phyloP scores from a whole-genome alignment of 2,888 invertebrate genomes.

The Camponotus fellah region DNA sequence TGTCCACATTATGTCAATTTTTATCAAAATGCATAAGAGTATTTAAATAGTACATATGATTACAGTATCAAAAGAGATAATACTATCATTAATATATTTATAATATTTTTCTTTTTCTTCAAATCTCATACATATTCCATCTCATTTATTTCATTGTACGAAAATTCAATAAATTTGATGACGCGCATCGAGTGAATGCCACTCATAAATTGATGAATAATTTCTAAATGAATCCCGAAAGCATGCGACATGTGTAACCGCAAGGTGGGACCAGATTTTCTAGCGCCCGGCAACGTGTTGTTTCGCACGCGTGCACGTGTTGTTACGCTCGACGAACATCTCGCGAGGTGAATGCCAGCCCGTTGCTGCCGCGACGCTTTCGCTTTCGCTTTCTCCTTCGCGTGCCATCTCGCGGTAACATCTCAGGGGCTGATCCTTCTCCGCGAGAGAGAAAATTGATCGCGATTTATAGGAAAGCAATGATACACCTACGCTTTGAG shows the following conservation, averaged over 20 bases:
- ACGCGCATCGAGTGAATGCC: neutral
- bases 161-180: neutral
- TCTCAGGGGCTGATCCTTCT: constrained; percentile 45
- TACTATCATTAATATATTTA: neutral
- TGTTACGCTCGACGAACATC: constrained; percentile 50
- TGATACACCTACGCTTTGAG: constrained; percentile 21
- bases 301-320: constrained; percentile 58
- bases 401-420: constrained; percentile 66
- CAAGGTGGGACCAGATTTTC: neutral
- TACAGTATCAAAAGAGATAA: neutral
- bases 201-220: constrained; percentile 12
- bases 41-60: neutral
- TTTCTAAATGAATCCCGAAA: neutral
- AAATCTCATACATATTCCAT: neutral
- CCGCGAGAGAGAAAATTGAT: neutral
- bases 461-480: constrained; percentile 31
- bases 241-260: neutral
- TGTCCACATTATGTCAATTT: neutral
- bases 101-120: neutral
- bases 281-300: constrained; percentile 47
- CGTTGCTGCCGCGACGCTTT: constrained; percentile 55
- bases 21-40: neutral
- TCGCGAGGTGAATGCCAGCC: constrained; percentile 59
- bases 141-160: neutral
- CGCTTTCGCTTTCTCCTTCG: constrained; percentile 78